Percentiles rank a stretch among this genome's conserved stretches.
Conservation (phyloP, 2,797 vertebrate genomes). For the Eulemur rubriventer region DNA sequence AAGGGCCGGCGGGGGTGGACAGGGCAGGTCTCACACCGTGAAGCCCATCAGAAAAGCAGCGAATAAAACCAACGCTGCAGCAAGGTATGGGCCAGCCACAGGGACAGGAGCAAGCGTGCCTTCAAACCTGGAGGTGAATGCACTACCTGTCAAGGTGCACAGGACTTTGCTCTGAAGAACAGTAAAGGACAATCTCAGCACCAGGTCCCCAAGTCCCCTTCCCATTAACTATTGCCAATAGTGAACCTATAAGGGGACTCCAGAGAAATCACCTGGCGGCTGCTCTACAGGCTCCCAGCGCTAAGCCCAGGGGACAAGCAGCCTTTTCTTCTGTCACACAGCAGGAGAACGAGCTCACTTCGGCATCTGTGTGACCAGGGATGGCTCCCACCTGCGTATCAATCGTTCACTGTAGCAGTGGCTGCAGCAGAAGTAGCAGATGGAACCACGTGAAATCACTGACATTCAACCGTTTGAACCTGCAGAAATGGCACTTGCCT, state of each 20-base stretch:
- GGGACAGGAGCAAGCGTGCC: rapidly evolving
- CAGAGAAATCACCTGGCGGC: neutral
- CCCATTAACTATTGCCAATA: constrained; percentile 5
- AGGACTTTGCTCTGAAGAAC: neutral
- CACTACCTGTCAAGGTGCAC: neutral
- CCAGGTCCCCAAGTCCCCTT: neutral
- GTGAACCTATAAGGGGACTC: neutral
- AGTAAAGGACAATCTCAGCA: neutral
- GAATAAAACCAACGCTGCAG: rapidly evolving
- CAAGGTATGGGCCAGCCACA: neutral
- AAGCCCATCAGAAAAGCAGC: neutral
- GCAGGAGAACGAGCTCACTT: neutral
- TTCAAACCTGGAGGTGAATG: rapidly evolving
- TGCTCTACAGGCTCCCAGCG: neutral
- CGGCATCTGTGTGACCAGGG: neutral
- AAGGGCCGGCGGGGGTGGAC: neutral
- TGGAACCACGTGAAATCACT: neutral
- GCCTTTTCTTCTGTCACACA: constrained; percentile 17
- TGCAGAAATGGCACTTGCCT: neutral
- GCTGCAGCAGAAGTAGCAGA: rapidly evolving
- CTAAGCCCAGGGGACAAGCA: neutral
- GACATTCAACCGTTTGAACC: neutral
- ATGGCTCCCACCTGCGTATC: neutral
- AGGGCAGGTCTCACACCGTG: neutral
- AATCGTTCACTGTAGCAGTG: rapidly evolving